Evolutionary conservation across 2,113 vertebrate genomes (phyloP).

Genomic region (Limnothrissa miodon): DNA sequence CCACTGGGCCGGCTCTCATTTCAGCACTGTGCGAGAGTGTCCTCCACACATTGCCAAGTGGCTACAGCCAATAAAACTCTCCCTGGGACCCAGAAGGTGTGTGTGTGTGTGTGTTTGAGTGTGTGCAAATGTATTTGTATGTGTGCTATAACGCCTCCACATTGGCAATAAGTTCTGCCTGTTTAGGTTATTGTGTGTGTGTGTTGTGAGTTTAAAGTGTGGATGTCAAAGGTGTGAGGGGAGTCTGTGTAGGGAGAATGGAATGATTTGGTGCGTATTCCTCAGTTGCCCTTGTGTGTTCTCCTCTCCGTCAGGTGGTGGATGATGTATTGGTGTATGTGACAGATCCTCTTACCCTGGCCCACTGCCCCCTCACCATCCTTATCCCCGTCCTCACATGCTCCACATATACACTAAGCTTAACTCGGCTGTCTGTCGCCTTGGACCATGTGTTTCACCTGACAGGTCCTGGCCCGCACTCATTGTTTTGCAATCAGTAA

Average conservation of each 20-base stretch:
- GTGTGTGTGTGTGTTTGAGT: background rate
- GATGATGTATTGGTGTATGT: background rate
- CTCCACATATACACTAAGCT: background rate
- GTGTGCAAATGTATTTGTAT: background rate
- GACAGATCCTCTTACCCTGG: background rate
- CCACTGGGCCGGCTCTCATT: background rate
- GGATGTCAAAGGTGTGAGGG: background rate
- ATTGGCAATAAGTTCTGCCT: background rate
- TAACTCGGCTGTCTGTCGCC: background rate
- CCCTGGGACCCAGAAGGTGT: background rate
- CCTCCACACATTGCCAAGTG: background rate
- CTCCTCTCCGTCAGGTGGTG: background rate
- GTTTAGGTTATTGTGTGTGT: background rate
- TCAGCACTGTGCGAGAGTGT: background rate
- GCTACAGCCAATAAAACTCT: background rate
- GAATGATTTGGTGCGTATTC: background rate
- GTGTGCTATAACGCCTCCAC: constrained; percentile 2
- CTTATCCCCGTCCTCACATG: background rate
- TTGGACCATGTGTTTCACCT: background rate
- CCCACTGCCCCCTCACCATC: background rate
- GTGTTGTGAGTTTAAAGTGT: background rate
- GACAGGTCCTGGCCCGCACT: background rate
- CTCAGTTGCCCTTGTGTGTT: background rate
- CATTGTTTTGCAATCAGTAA: constrained; percentile 10
- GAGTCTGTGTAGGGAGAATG: background rate